Conservation (phyloP, 2,113 vertebrate genomes). For the Malurus elegans region DNA sequence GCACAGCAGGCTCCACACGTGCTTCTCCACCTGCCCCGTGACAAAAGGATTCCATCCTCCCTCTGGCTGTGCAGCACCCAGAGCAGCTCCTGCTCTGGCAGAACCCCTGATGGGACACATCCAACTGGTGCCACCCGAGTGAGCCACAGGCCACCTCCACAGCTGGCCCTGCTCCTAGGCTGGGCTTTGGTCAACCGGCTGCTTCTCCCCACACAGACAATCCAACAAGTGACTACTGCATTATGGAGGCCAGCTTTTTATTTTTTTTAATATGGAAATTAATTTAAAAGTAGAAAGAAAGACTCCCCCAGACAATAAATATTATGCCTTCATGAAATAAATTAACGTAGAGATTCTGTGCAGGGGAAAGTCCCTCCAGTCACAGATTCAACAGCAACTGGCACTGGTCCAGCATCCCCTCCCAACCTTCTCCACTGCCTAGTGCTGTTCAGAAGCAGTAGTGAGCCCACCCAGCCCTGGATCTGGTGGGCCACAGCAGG, state of each 20-base stretch:
- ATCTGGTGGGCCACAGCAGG: neutral
- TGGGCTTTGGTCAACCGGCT: neutral
- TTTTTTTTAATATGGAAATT: conserved; percentile 31
- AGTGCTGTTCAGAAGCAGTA: neutral
- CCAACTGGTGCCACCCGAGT: accelerated
- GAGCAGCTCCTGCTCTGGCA: neutral
- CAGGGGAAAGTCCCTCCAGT: neutral
- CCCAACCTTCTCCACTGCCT: neutral
- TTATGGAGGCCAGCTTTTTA: conserved; percentile 32
- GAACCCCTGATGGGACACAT: neutral
- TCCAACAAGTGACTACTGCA: neutral
- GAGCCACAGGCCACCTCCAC: neutral
- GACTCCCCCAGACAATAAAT: conserved; percentile 74
- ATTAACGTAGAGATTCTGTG: conserved; percentile 69
- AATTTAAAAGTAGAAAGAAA: conserved; percentile 60
- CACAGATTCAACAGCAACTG: conserved; percentile 35
- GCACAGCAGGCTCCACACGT: neutral
- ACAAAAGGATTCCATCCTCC: neutral
- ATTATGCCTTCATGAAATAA: conserved; percentile 74
- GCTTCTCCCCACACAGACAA: conserved; percentile 19
- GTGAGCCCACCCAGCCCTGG: neutral
- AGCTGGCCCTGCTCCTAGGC: neutral
- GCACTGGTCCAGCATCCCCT: neutral
- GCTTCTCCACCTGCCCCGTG: neutral
- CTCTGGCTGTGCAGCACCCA: neutral